Percentiles rank a stretch among this genome's conserved stretches.
Conservation (phyloP, 2,113 vertebrate genomes). For the Xyrauchen texanus region DNA sequence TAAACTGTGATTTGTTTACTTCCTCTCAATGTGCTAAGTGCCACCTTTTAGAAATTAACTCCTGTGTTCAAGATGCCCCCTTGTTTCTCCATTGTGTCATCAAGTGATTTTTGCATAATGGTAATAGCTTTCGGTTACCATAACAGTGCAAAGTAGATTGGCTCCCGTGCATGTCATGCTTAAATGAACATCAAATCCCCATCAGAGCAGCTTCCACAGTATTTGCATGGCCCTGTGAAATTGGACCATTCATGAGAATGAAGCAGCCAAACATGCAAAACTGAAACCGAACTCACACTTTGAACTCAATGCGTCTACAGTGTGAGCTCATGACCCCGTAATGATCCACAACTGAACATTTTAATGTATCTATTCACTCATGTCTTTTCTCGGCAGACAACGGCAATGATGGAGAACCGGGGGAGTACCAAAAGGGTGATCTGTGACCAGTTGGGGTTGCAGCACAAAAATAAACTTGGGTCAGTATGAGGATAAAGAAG, state of each 20-base stretch:
- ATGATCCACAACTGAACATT: slow-evolving; percentile 39
- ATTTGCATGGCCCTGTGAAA: slow-evolving; percentile 23
- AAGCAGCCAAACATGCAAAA: slow-evolving; percentile 9
- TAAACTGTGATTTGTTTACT: neutral
- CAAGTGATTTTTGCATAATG: neutral
- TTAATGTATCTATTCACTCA: neutral
- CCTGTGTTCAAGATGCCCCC: neutral
- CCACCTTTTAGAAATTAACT: neutral
- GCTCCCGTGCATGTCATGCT: neutral
- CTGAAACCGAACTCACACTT: neutral
- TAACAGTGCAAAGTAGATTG: neutral
- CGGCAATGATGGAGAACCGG: slow-evolving; percentile 7
- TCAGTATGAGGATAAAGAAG: no score
- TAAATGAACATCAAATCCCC: slow-evolving; percentile 19
- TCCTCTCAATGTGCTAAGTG: neutral
- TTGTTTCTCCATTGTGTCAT: neutral
- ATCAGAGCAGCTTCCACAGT: slow-evolving; percentile 14
- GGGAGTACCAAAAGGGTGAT: neutral
- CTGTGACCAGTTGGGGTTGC: no score
- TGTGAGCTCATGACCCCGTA: slow-evolving; percentile 35
- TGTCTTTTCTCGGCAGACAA: neutral
- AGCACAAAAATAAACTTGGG: no score
- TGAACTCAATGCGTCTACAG: slow-evolving; percentile 12
- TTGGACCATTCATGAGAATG: slow-evolving; percentile 13
- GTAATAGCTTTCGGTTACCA: neutral